Percentiles rank a stretch among this genome's conserved stretches.
phyloP scores from a whole-genome alignment of 2,113 vertebrate genomes.

The human (Homo sapiens) region DNA sequence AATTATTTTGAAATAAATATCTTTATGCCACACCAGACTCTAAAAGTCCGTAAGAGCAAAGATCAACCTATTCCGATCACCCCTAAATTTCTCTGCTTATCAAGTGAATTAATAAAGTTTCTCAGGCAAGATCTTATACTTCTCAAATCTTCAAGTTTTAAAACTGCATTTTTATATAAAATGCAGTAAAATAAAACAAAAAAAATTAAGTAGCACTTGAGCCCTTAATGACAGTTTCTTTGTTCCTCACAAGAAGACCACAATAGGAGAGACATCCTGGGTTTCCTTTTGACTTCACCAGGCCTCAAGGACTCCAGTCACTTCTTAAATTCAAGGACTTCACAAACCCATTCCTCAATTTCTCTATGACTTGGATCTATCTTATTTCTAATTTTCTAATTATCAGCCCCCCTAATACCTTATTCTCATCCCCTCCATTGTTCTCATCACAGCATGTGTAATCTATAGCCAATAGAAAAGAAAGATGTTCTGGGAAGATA shows the following conservation, averaged over 20 bases:
- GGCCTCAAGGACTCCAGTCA: neutral
- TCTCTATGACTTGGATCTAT: neutral
- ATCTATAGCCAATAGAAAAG: neutral
- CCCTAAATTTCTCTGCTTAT: neutral
- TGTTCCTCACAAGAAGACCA: neutral
- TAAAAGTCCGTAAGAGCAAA: neutral
- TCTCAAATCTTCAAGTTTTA: neutral
- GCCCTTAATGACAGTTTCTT: neutral
- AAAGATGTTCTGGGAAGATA: neutral
- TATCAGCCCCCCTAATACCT: neutral
- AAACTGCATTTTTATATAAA: neutral
- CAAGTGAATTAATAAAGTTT: neutral
- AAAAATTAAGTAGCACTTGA: neutral
- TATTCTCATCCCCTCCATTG: neutral
- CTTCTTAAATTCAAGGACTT: neutral
- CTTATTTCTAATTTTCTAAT: neutral
- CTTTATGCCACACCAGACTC: neutral
- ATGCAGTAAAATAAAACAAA: neutral
- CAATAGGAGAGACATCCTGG: neutral
- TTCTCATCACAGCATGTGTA: neutral
- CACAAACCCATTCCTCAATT: neutral
- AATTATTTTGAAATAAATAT: conserved; percentile 22
- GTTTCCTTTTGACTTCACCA: neutral
- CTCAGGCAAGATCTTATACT: neutral
- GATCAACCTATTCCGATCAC: neutral